Conservation (phyloP, 2,113 vertebrate genomes). For the Clarias macrocephalus region DNA sequence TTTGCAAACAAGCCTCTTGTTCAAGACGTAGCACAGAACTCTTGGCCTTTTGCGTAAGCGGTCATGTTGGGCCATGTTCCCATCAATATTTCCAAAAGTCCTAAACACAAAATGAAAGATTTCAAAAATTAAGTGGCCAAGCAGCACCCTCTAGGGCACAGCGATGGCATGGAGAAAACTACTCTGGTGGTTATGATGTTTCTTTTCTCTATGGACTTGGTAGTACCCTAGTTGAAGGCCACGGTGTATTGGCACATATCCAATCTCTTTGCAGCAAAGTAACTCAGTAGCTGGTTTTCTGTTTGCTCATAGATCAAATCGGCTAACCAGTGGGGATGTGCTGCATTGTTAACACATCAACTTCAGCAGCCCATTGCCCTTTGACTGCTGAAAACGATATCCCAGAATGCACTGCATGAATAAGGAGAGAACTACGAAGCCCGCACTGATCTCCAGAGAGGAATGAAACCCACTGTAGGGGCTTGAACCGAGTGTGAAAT, state of each 20-base stretch:
- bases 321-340: neutral
- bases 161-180: neutral
- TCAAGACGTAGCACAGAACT: neutral
- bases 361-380: neutral
- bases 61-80: no score
- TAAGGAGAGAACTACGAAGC: neutral
- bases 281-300: neutral
- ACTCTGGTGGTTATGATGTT: neutral
- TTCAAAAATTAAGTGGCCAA: no score
- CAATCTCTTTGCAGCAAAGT: neutral
- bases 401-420: slow-evolving; percentile 17
- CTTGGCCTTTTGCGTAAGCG: no score
- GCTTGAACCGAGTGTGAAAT: slow-evolving; percentile 34
- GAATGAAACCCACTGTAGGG: slow-evolving; percentile 18
- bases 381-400: slow-evolving; percentile 23
- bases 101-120: no score
- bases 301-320: slow-evolving; percentile 28
- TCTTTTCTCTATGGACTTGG: neutral
- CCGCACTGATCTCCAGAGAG: slow-evolving; percentile 15
- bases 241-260: neutral
- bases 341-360: slow-evolving; percentile 19
- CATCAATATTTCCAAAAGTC: no score
- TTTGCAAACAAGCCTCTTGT: neutral
- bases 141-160: no score
- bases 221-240: neutral